Evolutionary conservation across 2,888 invertebrate genomes (phyloP), one percentile per base, ranked within the genome.

Genomic region (Protodeltote pygarga): DNA sequence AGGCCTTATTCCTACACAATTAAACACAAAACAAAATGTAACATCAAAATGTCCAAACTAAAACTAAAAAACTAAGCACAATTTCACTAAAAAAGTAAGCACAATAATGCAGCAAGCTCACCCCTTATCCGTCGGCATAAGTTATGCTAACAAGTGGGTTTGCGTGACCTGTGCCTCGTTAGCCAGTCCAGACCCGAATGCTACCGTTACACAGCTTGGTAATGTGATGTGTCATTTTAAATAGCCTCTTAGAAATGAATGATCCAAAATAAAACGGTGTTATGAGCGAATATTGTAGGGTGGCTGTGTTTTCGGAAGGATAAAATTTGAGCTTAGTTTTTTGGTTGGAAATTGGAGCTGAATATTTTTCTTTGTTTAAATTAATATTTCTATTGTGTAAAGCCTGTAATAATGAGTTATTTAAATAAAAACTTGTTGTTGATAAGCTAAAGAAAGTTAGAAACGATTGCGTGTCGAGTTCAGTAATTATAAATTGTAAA

Each of bases 71-170:
- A 65, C 42, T 51, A 66, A 74, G 67, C 71, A 72, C 71, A 73
- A 71, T 79, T 77, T 73, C 52, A 61, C 67, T 71, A 78, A 83
- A 81, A 79, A 76, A 68, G 68, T 74, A 65, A 76, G 76, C 77
- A 77, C 79, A 81, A 79, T 83, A 80, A 78, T 59, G 79, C 76
- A 75, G 70, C 71, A 81, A 79, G 83, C 80, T 76, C 64, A 72
- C 79, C 77, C 79, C 79, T 81, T 83, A 83, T 81, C 85, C 82
- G 72, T 51, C 55, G 60, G 79, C 65, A 77, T 86, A 84, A 85
- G 75, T 87, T 87, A 87, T 86, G 85, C 77, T 83, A 87, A 87
- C 85, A 74, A 83, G 83, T 68, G 65, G 41, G 35, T 37, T 87
- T 68, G 85, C 86, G 86, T 87, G 87, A 71, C 71, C 61, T 41